Base-by-base conservation (phyloP, 2,888 invertebrate species). In the Lissocephala sabroskyi region DNA sequence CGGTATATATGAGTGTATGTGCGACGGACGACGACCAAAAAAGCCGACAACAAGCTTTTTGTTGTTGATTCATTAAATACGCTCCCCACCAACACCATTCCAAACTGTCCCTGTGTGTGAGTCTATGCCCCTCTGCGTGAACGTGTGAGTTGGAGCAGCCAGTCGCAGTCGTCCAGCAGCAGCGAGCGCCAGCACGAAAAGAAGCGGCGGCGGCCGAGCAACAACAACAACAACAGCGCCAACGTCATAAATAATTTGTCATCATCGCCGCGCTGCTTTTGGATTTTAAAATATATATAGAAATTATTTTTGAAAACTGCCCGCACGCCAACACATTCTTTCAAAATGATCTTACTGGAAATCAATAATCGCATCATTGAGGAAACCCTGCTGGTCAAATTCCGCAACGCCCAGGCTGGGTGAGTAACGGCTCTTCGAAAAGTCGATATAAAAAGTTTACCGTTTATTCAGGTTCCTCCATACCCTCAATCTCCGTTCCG, bases 321-420 rank as follows among this genome's bases (percentile, higher is more conserved):
- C 23, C 39, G 14, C 18, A n/a, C 13, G 43, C 16, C 45, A 13
- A 45, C 43, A 52, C 44, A 30, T 29, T 9, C 32, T 40, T 45
- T 41, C 50, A 65, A 48, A 46, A 96, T 96, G 96, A 96, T 97
- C 89, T 89, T 97, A 86, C 89, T 99, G 85, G 98, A 99, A 91
- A 97, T 97, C 88, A 96, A 98, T 88, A 99, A 99, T 89, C 93
- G 97, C 86, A 97, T 98, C 87, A 93, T 99, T 80, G 97, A 97
- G 88, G 98, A 99, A 87, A 96, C 97, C 56, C 88, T 98, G 84
- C 90, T 92, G 82, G 90, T 95, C 79, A 98, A 98, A 90, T 97
- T 97, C 87, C 94, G 92, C 87, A 97, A 97, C 90, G 95, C 95
- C 83, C 88, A 94, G 86, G 93, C 95, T 82, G 97, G 97, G 98